Evolutionary conservation across 1,140 invertebrate genomes (phyloP).

Genomic region (Hormaphis cornu): DNA sequence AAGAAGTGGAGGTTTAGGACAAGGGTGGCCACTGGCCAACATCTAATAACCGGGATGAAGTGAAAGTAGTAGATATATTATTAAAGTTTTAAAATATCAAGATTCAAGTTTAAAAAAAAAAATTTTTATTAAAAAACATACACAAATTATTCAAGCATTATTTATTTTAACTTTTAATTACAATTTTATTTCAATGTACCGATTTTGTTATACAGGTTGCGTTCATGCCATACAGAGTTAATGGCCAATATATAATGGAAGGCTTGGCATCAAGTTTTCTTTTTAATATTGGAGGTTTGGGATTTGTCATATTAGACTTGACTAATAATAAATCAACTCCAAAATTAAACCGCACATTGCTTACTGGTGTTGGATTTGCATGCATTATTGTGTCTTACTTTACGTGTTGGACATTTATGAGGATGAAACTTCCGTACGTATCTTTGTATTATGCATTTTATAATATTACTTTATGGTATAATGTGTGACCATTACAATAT

Average conservation of each 20-base stretch:
- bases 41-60: too few species aligned
- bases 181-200: background rate
- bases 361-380: constrained; percentile 86
- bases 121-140: too few species aligned
- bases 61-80: too few species aligned
- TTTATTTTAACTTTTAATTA: too few species aligned
- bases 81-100: too few species aligned
- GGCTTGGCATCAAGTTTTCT: constrained; percentile 93
- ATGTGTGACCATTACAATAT: too few species aligned
- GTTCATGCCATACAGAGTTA: constrained; percentile 96
- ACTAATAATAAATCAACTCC: constrained; percentile 78
- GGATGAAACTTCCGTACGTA: constrained; percentile 89
- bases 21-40: too few species aligned
- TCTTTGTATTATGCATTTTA: constrained; percentile 9
- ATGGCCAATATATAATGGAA: constrained; percentile 99
- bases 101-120: too few species aligned
- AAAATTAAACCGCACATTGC: constrained; percentile 81
- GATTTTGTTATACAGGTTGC: constrained; percentile 58
- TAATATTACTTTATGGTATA: too few species aligned
- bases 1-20: too few species aligned
- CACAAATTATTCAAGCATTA: too few species aligned
- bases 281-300: constrained; percentile 89
- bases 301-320: constrained; percentile 92
- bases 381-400: constrained; percentile 90
- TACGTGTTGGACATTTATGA: constrained; percentile 96